Conservation (phyloP, 53 echinoderm and acorn worm genomes). For the Actinopyga echinites region DNA sequence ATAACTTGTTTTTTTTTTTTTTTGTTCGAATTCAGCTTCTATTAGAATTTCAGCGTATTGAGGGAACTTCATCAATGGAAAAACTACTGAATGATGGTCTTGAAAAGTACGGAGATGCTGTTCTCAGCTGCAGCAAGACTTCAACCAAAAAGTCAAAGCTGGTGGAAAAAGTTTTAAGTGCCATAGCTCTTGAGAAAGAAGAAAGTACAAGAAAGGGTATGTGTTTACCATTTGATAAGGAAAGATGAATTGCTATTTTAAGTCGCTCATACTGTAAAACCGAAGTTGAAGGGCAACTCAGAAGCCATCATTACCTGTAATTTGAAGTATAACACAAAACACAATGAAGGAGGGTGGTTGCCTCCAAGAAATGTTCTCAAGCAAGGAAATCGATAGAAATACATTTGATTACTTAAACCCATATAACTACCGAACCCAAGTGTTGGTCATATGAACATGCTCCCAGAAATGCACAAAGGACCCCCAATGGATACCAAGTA, state of each 20-base stretch:
- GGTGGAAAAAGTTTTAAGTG: neutral
- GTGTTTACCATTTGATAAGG: neutral
- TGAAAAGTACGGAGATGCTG: neutral
- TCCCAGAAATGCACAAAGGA: no score
- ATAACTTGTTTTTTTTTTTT: neutral
- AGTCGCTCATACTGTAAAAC: no score
- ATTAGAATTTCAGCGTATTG: neutral
- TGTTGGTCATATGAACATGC: no score
- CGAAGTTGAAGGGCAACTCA: no score
- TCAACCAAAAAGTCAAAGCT: neutral
- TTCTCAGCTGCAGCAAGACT: neutral
- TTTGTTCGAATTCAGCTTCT: neutral
- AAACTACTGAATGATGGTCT: neutral
- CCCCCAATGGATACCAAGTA: no score
- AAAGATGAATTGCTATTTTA: neutral
- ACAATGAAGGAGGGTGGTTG: no score
- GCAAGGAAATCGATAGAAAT: no score
- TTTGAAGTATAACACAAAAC: no score
- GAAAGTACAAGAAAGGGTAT: constrained; percentile 6
- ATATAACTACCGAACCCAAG: no score
- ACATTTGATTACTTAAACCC: no score
- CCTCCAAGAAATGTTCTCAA: no score
- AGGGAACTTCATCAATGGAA: neutral
- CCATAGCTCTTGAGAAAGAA: neutral
- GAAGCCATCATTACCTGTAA: no score